Conservation (phyloP, 2,888 invertebrate genomes). For the Drosophila stalkeri region DNA sequence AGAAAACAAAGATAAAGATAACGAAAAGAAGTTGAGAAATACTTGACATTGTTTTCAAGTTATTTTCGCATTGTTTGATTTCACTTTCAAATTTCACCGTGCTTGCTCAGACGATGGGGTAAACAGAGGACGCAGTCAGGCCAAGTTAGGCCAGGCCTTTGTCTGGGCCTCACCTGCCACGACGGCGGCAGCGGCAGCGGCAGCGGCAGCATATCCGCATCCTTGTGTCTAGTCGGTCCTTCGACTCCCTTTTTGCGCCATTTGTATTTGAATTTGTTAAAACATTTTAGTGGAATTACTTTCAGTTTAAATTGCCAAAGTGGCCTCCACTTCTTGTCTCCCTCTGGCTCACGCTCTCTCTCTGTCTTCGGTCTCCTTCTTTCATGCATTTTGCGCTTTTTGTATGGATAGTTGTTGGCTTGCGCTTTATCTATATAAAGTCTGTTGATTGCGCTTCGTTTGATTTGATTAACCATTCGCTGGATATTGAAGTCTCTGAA, state of each 20-base stretch:
- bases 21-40: background rate
- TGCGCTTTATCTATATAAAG: conserved; percentile 6
- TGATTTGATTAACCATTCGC: conserved; percentile 34
- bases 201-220: conserved; percentile 18
- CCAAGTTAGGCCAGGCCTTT: conserved; percentile 30
- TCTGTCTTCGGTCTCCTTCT: background rate
- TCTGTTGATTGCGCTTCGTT: conserved; percentile 11
- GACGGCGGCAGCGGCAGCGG: background rate
- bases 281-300: conserved; percentile 77
- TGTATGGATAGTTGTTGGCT: conserved; percentile 2
- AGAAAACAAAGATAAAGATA: background rate
- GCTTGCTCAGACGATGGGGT: conserved; percentile 65
- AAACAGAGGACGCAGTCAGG: conserved; percentile 30
- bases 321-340: conserved; percentile 29
- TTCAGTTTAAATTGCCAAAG: conserved; percentile 71
- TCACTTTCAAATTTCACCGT: conserved; percentile 71
- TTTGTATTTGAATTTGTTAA: conserved; percentile 71
- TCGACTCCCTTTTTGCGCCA: conserved; percentile 17
- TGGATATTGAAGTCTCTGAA: background rate
- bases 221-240: conserved; percentile 7
- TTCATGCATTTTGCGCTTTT: conserved; percentile 7
- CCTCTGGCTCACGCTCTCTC: background rate
- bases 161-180: conserved; percentile 41
- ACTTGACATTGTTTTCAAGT: conserved; percentile 73
- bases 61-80: conserved; percentile 79